Conservation (phyloP, 35 echinoderm and acorn worm species). For the Stichopus chloronotus region DNA sequence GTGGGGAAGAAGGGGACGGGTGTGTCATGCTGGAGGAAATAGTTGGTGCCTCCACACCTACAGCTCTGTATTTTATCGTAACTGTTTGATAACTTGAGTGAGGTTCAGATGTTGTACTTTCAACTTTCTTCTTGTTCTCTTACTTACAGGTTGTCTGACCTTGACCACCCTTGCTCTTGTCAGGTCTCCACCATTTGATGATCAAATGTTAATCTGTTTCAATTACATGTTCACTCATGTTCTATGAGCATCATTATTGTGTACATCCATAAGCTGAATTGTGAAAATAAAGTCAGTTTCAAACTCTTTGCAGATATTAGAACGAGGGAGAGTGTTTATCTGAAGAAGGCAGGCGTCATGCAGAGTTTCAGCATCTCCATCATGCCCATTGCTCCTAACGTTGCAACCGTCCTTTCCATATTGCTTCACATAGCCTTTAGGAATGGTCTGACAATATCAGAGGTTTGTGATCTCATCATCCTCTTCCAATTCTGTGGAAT, state of each 20-base stretch:
- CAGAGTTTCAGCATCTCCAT: constrained; percentile 90
- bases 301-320: constrained; percentile 49
- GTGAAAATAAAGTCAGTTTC: background rate
- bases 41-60: too few species aligned
- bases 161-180: too few species aligned
- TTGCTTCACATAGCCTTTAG: constrained; percentile 59
- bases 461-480: constrained; percentile 26
- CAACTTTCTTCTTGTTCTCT: too few species aligned
- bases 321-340: constrained; percentile 25
- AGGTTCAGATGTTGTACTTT: too few species aligned
- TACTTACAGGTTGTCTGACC: too few species aligned
- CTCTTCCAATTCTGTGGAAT: background rate
- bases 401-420: constrained; percentile 83
- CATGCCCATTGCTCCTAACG: constrained; percentile 75
- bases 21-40: too few species aligned
- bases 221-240: too few species aligned
- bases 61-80: too few species aligned
- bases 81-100: too few species aligned
- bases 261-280: background rate
- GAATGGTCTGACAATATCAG: constrained; percentile 59
- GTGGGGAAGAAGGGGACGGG: too few species aligned
- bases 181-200: too few species aligned
- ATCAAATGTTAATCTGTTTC: too few species aligned
- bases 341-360: constrained; percentile 64
- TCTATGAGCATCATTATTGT: background rate